A percentile compares a stretch with the other conserved stretches of the same genome.
Conservation (phyloP, 1,140 invertebrate genomes). For the Neelides sp. region DNA sequence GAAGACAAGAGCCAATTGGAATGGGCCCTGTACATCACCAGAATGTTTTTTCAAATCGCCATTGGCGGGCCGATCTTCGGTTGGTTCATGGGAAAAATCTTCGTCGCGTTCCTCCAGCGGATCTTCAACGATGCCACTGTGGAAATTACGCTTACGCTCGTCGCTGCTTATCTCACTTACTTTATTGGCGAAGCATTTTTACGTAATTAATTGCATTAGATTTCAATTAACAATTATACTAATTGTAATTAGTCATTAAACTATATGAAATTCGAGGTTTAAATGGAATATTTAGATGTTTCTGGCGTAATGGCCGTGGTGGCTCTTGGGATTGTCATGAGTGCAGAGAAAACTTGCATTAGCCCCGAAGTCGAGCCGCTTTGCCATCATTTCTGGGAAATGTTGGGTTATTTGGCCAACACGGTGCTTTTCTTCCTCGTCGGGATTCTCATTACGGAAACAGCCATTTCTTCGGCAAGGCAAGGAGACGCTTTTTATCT, state of each 20-base stretch:
- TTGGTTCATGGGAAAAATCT: constrained; percentile 35
- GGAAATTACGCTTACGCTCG: constrained; percentile 40
- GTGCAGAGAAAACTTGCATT: constrained; percentile 36
- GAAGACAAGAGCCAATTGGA: constrained; percentile 2
- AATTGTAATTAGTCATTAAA: no score
- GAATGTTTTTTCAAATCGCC: constrained; percentile 29
- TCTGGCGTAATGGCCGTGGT: constrained; percentile 41
- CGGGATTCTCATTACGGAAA: constrained; percentile 38
- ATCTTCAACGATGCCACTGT: constrained; percentile 36
- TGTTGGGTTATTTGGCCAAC: constrained; percentile 39
- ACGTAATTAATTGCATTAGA: constrained; percentile 8
- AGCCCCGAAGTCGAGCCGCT: constrained; percentile 39
- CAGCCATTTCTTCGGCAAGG: constrained; percentile 27
- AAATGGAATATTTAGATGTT: constrained; percentile 24
- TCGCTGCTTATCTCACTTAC: constrained; percentile 37
- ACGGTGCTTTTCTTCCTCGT: constrained; percentile 41
- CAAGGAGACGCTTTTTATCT: constrained; percentile 36
- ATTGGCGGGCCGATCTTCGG: constrained; percentile 36
- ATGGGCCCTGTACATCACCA: background rate
- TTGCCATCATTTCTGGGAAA: constrained; percentile 41
- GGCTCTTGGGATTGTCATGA: constrained; percentile 37
- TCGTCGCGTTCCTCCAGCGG: constrained; percentile 31
- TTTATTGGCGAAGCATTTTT: constrained; percentile 36
- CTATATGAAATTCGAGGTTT: background rate
- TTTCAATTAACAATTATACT: background rate